A percentile compares a stretch with the other conserved stretches of the same genome.
These are phyloP conservation scores for Coracias cyanogaster DNA, from an alignment of 2,797 vertebrate genomes.

Conservation along the genomic window DNA sequence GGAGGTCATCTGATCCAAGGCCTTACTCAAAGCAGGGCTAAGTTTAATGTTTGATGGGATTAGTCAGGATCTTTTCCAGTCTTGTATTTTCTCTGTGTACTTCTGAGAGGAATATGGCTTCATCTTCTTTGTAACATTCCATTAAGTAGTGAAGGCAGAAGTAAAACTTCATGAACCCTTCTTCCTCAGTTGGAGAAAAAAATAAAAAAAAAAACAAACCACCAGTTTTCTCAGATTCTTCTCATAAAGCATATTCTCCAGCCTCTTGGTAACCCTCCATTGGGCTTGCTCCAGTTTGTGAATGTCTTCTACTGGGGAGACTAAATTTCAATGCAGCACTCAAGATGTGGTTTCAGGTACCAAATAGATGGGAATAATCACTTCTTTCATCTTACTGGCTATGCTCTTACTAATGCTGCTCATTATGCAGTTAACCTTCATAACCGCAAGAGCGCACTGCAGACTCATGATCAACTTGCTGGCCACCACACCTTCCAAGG, in stretches of 20 bases:
- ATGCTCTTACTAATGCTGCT: rapidly evolving
- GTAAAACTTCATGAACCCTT: not conserved
- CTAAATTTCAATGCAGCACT: not conserved
- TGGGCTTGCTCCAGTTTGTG: not conserved
- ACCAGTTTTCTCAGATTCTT: not conserved
- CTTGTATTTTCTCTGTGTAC: not conserved
- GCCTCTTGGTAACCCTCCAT: not conserved
- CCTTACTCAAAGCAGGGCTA: not conserved
- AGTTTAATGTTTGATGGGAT: not conserved
- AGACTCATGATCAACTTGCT: not conserved
- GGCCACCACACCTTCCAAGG: not conserved
- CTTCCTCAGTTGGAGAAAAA: not conserved
- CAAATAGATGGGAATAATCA: not conserved
- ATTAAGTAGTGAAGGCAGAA: not conserved
- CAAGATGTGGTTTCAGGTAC: not conserved
- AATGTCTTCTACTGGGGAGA: not conserved
- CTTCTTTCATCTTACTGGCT: not conserved
- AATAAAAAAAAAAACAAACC: no score
- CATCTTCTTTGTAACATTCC: not conserved
- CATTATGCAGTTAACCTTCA: not conserved
- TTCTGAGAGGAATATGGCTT: not conserved
- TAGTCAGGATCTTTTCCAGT: not conserved
- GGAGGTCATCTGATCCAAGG: not conserved
- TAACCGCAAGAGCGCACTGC: not conserved
- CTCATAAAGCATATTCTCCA: not conserved